Base-by-base conservation (phyloP, 2,113 vertebrate genomes). In the Eleginops maclovinus region DNA sequence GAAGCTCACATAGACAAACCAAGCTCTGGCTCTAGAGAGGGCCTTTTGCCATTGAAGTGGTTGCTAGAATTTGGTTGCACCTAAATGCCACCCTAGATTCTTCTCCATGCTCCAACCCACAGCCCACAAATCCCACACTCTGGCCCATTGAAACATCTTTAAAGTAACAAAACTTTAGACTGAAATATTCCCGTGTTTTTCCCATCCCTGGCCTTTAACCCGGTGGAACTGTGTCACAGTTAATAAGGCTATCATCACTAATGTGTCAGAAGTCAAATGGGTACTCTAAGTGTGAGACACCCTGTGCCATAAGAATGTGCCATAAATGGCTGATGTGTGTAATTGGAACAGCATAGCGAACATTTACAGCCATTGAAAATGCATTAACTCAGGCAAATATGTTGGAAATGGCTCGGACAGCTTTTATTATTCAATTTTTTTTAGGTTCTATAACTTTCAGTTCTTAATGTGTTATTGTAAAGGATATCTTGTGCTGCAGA, bases 281-380 rank as follows among this genome's bases (percentile, higher is more conserved):
- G 21, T 47, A 15, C 15, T 51, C 21, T 14, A 3, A 31, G 17
- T 21, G 17, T 65, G 3, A 54, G 50, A 54, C 65, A 54, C 15
- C 16, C 17, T 59, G 26, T 49, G 17, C 19, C 10, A 54, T 16
- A 56, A 28, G 19, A 22, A 17, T 22, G 24, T 51, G 5, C n/a
- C n/a, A n/a, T n/a, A 31, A 63, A 63, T 17, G 53, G 36, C 59
- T 63, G 11, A 40, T 49, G 44, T 60, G 69, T 60, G 44, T 40
- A 72, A 72, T 49, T 51, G 31, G 21, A 62, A n/a, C 12, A n/a
- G 21, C n/a, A 72, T 24, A 36, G 44, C 46, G 9, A 46, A 59
- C 26, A 40, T 43, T 56, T 70, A 21, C 22, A 56, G 53, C 24
- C 53, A 70, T 58, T 58, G 0, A n/a, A 21, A 58, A 58, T 28